Evolutionary conservation across 2,797 vertebrate genomes (phyloP).

Genomic region (Nyctalus aviator): DNA sequence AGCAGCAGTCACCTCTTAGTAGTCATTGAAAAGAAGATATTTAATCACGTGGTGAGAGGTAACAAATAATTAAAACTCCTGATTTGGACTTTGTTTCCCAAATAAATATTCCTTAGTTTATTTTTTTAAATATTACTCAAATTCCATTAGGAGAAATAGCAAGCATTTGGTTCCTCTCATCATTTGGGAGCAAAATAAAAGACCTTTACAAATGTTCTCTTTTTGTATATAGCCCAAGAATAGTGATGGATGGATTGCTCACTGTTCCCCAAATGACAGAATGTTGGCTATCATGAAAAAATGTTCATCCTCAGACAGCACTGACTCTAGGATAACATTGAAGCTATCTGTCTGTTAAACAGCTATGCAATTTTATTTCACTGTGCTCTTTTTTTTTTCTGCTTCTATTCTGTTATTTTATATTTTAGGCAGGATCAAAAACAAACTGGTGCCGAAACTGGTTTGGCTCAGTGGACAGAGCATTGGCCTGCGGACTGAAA

Average conservation of each 20-base stretch:
- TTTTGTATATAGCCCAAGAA: background rate
- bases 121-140: conserved; percentile 65
- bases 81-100: conserved; percentile 22
- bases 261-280: conserved; percentile 39
- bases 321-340: background rate
- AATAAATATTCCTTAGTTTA: conserved; percentile 63
- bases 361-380: conserved; percentile 14
- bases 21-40: background rate
- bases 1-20: background rate
- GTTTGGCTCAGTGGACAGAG: no score
- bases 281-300: background rate
- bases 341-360: background rate
- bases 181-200: background rate
- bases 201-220: background rate
- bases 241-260: background rate
- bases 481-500: no score
- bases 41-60: background rate
- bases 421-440: background rate
- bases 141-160: background rate
- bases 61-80: background rate
- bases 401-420: background rate
- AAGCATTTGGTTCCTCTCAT: background rate
- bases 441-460: background rate
- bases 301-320: background rate
- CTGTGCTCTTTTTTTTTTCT: background rate